Percentiles rank a stretch among this genome's conserved stretches.
Conservation (phyloP, 2,113 vertebrate genomes). For the Nibea coibor region DNA sequence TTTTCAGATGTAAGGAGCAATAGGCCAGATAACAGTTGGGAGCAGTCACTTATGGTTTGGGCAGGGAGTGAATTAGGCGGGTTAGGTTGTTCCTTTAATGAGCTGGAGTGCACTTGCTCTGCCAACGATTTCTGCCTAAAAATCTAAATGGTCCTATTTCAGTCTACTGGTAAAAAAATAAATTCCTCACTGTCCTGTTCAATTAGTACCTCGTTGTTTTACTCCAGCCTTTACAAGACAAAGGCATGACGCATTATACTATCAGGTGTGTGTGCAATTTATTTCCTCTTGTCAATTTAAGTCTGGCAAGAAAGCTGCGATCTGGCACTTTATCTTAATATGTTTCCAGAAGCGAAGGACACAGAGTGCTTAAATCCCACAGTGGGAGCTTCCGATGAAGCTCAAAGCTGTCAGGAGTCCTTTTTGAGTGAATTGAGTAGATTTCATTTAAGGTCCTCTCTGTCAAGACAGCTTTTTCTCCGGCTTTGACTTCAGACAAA, state of each 20-base stretch:
- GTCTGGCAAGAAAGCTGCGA: conserved; percentile 29
- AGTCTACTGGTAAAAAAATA: background rate
- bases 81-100: background rate
- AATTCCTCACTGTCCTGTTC: background rate
- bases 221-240: background rate
- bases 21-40: conserved; percentile 6
- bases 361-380: conserved; percentile 51
- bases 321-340: conserved; percentile 36
- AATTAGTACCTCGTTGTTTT: conserved; percentile 2
- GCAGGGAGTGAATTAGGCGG: background rate
- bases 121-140: background rate
- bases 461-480: conserved; percentile 19
- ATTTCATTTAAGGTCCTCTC: conserved; percentile 32
- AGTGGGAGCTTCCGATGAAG: conserved; percentile 33
- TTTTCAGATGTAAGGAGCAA: conserved; percentile 17
- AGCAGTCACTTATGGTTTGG: background rate
- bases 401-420: conserved; percentile 41
- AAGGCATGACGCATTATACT: background rate
- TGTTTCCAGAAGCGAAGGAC: conserved; percentile 32
- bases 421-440: conserved; percentile 38
- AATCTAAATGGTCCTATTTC: background rate
- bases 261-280: conserved; percentile 19
- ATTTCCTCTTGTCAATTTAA: conserved; percentile 22
- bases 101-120: background rate
- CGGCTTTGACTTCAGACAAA: conserved; percentile 9